Evolutionary conservation across 2,888 invertebrate genomes (phyloP), one percentile per base, ranked within the genome.

Genomic region (Pseudococcus jackbeardsleyi): DNA sequence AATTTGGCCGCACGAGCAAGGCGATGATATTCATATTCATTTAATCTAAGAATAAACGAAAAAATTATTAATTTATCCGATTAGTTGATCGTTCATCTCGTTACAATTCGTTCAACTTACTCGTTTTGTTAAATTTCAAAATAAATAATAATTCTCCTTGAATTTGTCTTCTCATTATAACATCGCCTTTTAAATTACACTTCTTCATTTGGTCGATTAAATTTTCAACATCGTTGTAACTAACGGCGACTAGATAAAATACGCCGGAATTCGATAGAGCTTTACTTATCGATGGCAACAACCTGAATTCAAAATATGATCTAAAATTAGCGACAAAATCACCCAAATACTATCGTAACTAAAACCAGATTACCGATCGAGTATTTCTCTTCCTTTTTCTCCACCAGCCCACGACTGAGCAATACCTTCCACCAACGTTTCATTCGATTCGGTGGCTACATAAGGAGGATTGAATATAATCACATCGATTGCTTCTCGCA

Each of bases 391-490:
- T 6, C 96, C 97, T 90, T 94, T 93, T 0, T 91, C 88, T 0
- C 97, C 97, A 11, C 97, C 97, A 1, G 96, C 96, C 96, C 96
- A 97, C 87, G 95, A 93, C 87, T 94, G 93, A 86, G 92, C 92
- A 86, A 95, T 93, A 89, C 93, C 92, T 87, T 90, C 91, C 0
- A 92, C 91, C 89, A 54, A 82, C 87, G 96, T 94, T 92, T 98
- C 98, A 19, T 93, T 92, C 79, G 94, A 92, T 11, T 95, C 94
- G 0, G 98, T 98, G 0, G 97, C 96, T 68, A 99, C 99, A 93
- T 99, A 99, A 0, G 99, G 99, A 1, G 99, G 99, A 93, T 99
- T 99, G 91, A 99, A 99, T 87, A 99, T 91, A 88, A 99, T 93
- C 33, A 99, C 90, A 93, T 99, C 99, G 90, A 98, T 95, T 26